Evolutionary conservation across 2,797 vertebrate genomes (phyloP).

Genomic region (Emys orbicularis): DNA sequence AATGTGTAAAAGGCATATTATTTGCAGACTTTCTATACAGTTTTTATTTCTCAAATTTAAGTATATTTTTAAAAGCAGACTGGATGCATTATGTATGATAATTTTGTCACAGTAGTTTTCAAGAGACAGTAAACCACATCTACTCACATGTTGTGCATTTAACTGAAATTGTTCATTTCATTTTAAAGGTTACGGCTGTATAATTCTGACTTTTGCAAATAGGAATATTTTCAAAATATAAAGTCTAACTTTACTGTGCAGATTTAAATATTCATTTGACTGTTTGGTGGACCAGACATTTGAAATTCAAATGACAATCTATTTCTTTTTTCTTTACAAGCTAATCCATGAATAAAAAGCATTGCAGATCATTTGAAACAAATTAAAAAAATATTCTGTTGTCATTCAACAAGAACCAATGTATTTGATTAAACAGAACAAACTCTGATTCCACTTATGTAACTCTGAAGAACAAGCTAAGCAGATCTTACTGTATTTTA

Average conservation of each 20-base stretch:
- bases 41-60: background rate
- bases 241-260: slow-evolving; percentile 72
- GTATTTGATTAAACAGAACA: slow-evolving; percentile 70
- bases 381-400: slow-evolving; percentile 64
- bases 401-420: slow-evolving; percentile 67
- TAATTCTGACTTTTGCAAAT: slow-evolving; percentile 64
- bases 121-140: slow-evolving; percentile 18
- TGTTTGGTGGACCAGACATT: slow-evolving; percentile 62
- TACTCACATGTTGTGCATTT: slow-evolving; percentile 32
- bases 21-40: accelerated
- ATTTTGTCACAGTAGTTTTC: background rate
- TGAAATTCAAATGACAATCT: slow-evolving; percentile 74
- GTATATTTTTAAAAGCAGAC: background rate
- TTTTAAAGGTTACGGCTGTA: slow-evolving; percentile 64
- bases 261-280: slow-evolving; percentile 74
- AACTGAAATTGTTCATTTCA: slow-evolving; percentile 45
- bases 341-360: slow-evolving; percentile 38
- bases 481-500: slow-evolving; percentile 14
- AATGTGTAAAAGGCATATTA: background rate
- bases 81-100: background rate
- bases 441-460: background rate
- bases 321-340: slow-evolving; percentile 63
- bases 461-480: slow-evolving; percentile 24
- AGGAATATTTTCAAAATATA: slow-evolving; percentile 68
- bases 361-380: slow-evolving; percentile 66